Conservation (phyloP, 2,888 invertebrate species). For the Nomada fucata region DNA sequence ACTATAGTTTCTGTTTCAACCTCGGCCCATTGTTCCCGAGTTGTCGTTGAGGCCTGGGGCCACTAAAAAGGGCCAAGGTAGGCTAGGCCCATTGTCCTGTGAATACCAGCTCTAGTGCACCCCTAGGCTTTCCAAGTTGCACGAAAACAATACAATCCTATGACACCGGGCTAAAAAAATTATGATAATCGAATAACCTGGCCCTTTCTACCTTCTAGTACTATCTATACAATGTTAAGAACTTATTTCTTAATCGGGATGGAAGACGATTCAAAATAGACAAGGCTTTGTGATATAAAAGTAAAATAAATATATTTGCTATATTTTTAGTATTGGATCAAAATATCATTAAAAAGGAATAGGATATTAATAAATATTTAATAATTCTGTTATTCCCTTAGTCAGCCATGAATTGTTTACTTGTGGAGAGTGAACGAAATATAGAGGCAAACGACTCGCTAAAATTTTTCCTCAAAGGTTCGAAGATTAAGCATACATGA, state of each 20-base stretch:
- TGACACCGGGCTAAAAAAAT: slow-evolving; percentile 27
- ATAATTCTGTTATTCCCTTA: too few species aligned
- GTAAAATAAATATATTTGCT: too few species aligned
- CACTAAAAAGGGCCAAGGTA: slow-evolving; percentile 53
- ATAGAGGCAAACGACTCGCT: too few species aligned
- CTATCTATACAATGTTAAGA: not conserved
- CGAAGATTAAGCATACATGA: too few species aligned
- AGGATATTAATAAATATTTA: too few species aligned
- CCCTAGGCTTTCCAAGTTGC: slow-evolving; percentile 48
- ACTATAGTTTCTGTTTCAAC: slow-evolving; percentile 76
- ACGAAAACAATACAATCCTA: slow-evolving; percentile 56
- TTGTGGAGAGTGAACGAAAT: too few species aligned
- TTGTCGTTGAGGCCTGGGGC: slow-evolving; percentile 54
- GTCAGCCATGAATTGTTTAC: too few species aligned
- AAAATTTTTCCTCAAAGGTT: too few species aligned
- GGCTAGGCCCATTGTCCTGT: slow-evolving; percentile 60
- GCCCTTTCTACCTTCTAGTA: not conserved
- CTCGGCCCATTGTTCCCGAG: slow-evolving; percentile 67
- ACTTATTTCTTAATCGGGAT: not conserved
- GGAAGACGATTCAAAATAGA: not conserved
- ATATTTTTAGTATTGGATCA: too few species aligned
- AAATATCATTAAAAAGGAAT: too few species aligned
- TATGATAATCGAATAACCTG: slow-evolving; percentile 12
- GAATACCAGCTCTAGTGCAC: slow-evolving; percentile 45
- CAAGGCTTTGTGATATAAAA: not conserved